These are phyloP conservation scores for Solenodon paradoxus DNA, from an alignment of 2,113 vertebrate genomes.

Conservation along the genomic window DNA sequence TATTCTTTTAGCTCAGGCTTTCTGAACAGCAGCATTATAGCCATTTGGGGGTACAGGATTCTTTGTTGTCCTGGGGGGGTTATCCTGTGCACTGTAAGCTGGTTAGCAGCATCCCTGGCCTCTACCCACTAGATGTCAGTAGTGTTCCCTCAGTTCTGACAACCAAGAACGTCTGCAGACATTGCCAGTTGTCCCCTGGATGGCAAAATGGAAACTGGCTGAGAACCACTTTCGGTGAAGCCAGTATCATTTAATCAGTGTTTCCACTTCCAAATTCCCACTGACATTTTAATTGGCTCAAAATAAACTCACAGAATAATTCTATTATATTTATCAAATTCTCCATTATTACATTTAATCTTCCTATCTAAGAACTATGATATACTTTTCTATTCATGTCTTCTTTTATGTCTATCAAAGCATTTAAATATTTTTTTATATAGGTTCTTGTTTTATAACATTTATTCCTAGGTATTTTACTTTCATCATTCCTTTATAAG, in stretches of 20 bases:
- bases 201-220: neutral
- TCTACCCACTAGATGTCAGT: slow-evolving; percentile 40
- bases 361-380: neutral
- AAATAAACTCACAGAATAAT: neutral
- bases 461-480: neutral
- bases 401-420: neutral
- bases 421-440: neutral
- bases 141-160: neutral
- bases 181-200: neutral
- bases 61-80: neutral
- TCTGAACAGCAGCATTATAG: neutral
- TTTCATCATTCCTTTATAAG: neutral
- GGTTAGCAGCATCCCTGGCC: neutral
- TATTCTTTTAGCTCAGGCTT: neutral
- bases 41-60: neutral
- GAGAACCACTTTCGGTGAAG: neutral
- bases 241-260: neutral
- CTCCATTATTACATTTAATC: neutral
- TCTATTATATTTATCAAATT: neutral
- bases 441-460: neutral
- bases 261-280: neutral
- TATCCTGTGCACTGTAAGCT: no score
- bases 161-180: neutral
- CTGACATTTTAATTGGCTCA: neutral
- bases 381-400: neutral